Conservation (phyloP, 2,113 vertebrate species). For the Siniperca knerii region DNA sequence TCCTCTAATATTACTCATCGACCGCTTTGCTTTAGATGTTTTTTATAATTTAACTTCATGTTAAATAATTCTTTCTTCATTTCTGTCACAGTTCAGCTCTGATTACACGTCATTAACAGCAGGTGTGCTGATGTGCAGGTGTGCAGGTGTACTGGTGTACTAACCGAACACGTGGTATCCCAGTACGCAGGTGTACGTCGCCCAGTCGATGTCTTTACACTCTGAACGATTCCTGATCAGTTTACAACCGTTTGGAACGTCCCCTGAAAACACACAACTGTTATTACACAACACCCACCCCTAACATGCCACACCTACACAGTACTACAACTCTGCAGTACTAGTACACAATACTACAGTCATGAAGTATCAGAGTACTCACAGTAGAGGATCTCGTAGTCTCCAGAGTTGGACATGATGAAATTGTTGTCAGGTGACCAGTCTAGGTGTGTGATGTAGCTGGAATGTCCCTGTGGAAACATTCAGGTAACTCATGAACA, state of each 20-base stretch:
- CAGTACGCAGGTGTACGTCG: slow-evolving; percentile 95
- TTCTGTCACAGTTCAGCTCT: too few species aligned
- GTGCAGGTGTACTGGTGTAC: slow-evolving; percentile 49
- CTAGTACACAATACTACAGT: background rate
- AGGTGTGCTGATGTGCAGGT: background rate
- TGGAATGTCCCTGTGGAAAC: slow-evolving; percentile 95
- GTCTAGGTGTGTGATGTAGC: slow-evolving; percentile 99
- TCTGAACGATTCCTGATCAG: slow-evolving; percentile 96
- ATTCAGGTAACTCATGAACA: slow-evolving; percentile 17
- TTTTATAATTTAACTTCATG: too few species aligned
- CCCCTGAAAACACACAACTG: slow-evolving; percentile 85
- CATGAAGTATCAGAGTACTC: slow-evolving; percentile 79
- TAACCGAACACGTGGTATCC: slow-evolving; percentile 98
- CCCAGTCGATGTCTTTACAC: slow-evolving; percentile 98
- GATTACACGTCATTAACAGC: too few species aligned
- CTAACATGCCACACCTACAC: background rate
- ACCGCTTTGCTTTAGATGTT: too few species aligned
- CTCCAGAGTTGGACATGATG: slow-evolving; percentile 99
- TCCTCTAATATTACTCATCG: too few species aligned
- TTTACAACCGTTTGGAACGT: slow-evolving; percentile 94
- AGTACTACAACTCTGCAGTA: background rate
- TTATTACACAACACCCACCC: slow-evolving; percentile 4
- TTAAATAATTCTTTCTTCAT: too few species aligned
- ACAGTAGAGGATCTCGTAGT: slow-evolving; percentile 99
- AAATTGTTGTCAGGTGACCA: slow-evolving; percentile 98